Base-by-base conservation (phyloP, 2,797 vertebrate genomes). In the Rhinophrynus dorsalis region DNA sequence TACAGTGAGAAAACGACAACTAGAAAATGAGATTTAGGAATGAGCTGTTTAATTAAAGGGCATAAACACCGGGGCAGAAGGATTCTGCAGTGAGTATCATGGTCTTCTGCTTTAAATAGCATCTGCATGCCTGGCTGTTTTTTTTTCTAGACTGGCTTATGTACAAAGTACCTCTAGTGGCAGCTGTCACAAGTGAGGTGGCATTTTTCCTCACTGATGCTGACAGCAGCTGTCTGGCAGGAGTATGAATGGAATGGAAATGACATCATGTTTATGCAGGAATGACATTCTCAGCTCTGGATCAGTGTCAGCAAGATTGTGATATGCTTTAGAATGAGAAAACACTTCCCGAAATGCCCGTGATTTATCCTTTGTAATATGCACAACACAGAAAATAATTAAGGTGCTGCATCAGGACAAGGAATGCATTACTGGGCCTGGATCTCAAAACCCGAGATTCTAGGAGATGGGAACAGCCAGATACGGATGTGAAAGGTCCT, bases 221-320 rank as follows among this genome's bases (percentile, higher is more conserved):
- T 96, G 95, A 95, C 94, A 96, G 94, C 91, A 90, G 90, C 93
- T 96, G 95, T 96, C 95, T 92, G 86, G 83, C 86, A 86, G 83
- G 91, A 92, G 90, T 87, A 88, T 90, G 88, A 92, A 94, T 92
- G 90, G 88, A 90, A 93, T 90, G 86, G 93, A 91, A 94, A 91
- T 96, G 94, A 95, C 94, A 95, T 91, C 89, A 93, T 95, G 94
- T 95, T 94, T 95, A 95, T 96, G 96, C 92, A 81, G 83, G 86
- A 89, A 90, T 95, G 94, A 96, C 92, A 93, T 89, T 88, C 84
- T 79, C 81, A 89, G 89, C 89, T 80, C 80, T 82, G 88, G 90
- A 94, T 95, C 90, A 89, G 90, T 95, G 93, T 95, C 93, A 89
- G 89, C 89, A 88, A 88, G 87, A 90, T 92, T 93, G 91, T 90